Evolutionary conservation across 2,888 invertebrate genomes (phyloP), one percentile per base, ranked within the genome.

Genomic region (Seira ritae): DNA sequence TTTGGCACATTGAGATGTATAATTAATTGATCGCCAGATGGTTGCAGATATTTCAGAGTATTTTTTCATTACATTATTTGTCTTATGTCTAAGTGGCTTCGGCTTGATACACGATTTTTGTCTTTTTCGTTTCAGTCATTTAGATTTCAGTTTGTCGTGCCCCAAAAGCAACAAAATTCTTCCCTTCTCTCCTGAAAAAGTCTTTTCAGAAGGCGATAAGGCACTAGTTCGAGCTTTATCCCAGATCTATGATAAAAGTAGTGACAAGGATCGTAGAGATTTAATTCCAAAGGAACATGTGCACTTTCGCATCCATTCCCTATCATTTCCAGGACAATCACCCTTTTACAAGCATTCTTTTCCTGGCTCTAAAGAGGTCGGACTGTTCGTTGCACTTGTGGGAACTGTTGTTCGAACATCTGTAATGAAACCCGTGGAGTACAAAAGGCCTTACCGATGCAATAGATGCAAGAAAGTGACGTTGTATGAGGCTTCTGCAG

Each of bases 401-500:
- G 97, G 96, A 1, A 96, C 96, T 73, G 94, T 96, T 50, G 94
- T 96, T 23, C 91, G 96, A 90, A 94, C 94, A 66, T 94, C 95
- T 0, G 93, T 94, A 87, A 92, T 95, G 6, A 95, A 95, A 91
- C 93, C 96, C 92, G 91, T 97, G 77, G 96, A 96, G 91, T 94
- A 93, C 90, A 93, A 94, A 90, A 93, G 94, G 88, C 93, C 94
- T 73, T 96, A 94, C 91, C 92, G 93, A 15, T 97, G 97, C 90
- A 91, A 92, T 37, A 96, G 95, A 91, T 97, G 97, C 90, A 94
- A 95, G 90, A 10, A 84, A n/a, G 55, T 10, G 0, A 77, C 75
- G 20, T 62, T 68, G 22, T 62, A 84, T 2, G 80, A 84, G n/a
- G 84, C 86, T 15, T 17, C 23, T n/a, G 46, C 80, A 4, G 80